A percentile compares a stretch with the other conserved stretches of the same genome.
Conservation (phyloP, 2,888 invertebrate genomes). For the Chirona hameri region DNA sequence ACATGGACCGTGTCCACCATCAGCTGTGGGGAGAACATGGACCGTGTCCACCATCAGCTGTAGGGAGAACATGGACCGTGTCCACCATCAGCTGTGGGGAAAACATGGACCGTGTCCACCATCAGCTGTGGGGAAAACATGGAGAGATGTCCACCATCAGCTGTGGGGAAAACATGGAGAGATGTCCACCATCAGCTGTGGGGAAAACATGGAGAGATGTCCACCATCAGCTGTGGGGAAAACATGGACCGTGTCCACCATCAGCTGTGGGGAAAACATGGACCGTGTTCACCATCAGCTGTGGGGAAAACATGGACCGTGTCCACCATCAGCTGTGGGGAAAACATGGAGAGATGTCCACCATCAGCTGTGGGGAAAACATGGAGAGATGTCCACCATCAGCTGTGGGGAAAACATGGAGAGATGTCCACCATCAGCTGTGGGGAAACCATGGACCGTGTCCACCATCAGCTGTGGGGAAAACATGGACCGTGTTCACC, state of each 20-base stretch:
- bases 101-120: slow-evolving; percentile 80
- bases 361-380: slow-evolving; percentile 73
- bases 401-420: too few relatives aligned
- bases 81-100: slow-evolving; percentile 84
- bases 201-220: too few relatives aligned
- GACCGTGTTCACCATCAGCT: slow-evolving; percentile 81
- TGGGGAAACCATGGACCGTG: slow-evolving; percentile 64
- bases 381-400: slow-evolving; percentile 85
- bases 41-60: slow-evolving; percentile 85
- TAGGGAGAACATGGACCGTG: slow-evolving; percentile 67
- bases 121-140: slow-evolving; percentile 74
- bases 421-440: slow-evolving; percentile 87
- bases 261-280: slow-evolving; percentile 71
- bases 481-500: slow-evolving; percentile 80
- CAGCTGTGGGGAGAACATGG: slow-evolving; percentile 71
- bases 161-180: too few relatives aligned
- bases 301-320: slow-evolving; percentile 73
- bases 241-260: slow-evolving; percentile 82
- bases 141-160: slow-evolving; percentile 82
- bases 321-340: slow-evolving; percentile 82
- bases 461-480: slow-evolving; percentile 84
- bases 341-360: too few relatives aligned
- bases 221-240: slow-evolving; percentile 80
- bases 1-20: slow-evolving; percentile 83
- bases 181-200: slow-evolving; percentile 84